Conservation (phyloP, 2,113 vertebrate genomes). For the Todiramphus chloris region DNA sequence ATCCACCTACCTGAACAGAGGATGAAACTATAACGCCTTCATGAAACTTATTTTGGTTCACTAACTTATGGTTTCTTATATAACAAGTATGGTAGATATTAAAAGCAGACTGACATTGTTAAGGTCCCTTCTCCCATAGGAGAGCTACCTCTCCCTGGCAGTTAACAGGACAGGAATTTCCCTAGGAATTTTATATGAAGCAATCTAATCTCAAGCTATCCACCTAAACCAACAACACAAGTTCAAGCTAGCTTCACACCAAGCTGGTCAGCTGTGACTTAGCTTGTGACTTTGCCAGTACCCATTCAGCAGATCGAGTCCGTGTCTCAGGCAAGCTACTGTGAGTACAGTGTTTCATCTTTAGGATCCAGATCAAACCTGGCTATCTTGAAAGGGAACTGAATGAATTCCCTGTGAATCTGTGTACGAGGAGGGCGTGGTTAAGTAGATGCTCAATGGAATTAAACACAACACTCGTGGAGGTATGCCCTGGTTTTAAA, state of each 20-base stretch:
- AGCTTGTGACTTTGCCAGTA: background rate
- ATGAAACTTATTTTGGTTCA: background rate
- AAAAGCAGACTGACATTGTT: background rate
- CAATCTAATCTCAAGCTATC: background rate
- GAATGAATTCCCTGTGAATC: background rate
- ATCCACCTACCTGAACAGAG: background rate
- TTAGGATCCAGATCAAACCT: background rate
- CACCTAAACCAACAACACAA: fast-evolving
- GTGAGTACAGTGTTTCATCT: background rate
- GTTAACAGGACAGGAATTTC: background rate
- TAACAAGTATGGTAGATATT: background rate
- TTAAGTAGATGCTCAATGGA: background rate
- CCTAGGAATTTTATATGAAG: background rate
- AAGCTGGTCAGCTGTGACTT: background rate
- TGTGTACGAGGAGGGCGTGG: background rate
- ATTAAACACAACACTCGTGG: background rate
- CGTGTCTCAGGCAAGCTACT: background rate
- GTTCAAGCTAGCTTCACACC: background rate
- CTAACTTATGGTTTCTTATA: background rate
- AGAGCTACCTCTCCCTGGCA: background rate
- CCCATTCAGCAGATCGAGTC: background rate
- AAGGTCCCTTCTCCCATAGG: fast-evolving
- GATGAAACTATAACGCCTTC: background rate
- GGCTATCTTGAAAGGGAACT: background rate
- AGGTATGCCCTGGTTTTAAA: background rate